phyloP scores from a whole-genome alignment of 2,797 vertebrate species.

The Gouania willdenowi region DNA sequence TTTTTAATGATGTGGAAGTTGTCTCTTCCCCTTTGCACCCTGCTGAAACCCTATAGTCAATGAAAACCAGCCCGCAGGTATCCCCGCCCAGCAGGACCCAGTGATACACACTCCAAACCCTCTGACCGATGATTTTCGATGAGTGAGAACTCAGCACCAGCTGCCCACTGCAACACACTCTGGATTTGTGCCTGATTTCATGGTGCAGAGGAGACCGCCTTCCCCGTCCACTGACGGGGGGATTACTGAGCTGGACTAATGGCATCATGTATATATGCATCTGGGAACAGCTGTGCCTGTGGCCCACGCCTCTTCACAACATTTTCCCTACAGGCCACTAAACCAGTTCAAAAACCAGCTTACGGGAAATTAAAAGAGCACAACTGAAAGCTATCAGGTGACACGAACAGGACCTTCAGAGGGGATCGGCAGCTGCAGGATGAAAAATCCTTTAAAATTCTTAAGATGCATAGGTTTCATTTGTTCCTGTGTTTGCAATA shows the following conservation, averaged over 20 bases:
- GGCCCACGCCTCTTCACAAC: slow-evolving; percentile 39
- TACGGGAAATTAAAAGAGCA: slow-evolving; percentile 25
- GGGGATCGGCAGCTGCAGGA: slow-evolving; percentile 13
- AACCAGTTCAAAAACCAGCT: slow-evolving; percentile 18
- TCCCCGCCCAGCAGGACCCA: slow-evolving; percentile 31
- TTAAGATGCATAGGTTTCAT: no score
- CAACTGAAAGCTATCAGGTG: slow-evolving; percentile 34
- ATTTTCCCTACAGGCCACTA: slow-evolving; percentile 14
- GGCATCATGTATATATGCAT: slow-evolving; percentile 68
- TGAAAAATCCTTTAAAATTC: no score
- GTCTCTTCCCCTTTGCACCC: slow-evolving; percentile 14
- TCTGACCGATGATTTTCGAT: slow-evolving; percentile 70
- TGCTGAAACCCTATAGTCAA: slow-evolving; percentile 33
- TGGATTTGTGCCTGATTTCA: slow-evolving; percentile 74
- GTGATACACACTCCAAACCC: slow-evolving; percentile 55
- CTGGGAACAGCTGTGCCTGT: slow-evolving; percentile 77
- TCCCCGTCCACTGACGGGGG: slow-evolving; percentile 61
- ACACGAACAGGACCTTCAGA: slow-evolving; percentile 6
- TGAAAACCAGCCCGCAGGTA: slow-evolving; percentile 42
- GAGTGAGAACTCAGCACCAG: slow-evolving; percentile 66
- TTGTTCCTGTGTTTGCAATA: no score
- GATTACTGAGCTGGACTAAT: slow-evolving; percentile 74
- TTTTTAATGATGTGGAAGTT: slow-evolving; percentile 18
- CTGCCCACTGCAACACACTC: slow-evolving; percentile 56
- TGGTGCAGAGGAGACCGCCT: slow-evolving; percentile 51